These are phyloP conservation scores for Labeo catla DNA, from an alignment of 2,113 vertebrate genomes.

Conservation along the genomic window DNA sequence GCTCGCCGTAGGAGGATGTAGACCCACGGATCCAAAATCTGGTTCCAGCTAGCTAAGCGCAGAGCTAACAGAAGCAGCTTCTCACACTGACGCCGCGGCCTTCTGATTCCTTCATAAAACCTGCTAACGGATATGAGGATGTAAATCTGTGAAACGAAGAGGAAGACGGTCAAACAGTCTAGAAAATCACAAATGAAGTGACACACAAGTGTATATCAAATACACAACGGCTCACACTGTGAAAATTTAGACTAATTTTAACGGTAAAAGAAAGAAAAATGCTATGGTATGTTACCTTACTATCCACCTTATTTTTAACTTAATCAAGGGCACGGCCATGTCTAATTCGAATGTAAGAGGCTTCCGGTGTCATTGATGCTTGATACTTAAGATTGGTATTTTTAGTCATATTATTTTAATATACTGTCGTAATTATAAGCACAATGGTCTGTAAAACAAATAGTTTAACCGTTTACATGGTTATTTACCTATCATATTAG, in stretches of 20 bases:
- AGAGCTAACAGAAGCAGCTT: constrained; percentile 75
- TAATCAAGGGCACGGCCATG: no score
- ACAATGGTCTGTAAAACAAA: no score
- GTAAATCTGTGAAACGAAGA: constrained; percentile 61
- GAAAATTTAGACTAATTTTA: background rate
- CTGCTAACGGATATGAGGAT: constrained; percentile 62
- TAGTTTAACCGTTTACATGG: no score
- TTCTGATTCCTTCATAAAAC: constrained; percentile 41
- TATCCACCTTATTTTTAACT: no score
- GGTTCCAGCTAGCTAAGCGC: constrained; percentile 85
- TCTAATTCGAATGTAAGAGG: no score
- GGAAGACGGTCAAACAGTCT: background rate
- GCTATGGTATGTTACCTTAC: no score
- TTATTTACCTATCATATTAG: no score
- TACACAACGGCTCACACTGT: background rate
- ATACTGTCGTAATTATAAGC: no score
- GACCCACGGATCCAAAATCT: constrained; percentile 88
- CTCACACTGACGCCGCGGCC: constrained; percentile 43
- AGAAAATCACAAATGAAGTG: background rate
- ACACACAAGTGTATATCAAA: background rate
- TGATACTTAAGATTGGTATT: no score
- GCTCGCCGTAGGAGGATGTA: constrained; percentile 86
- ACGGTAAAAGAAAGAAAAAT: no score
- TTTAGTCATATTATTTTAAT: no score
- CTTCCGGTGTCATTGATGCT: no score